Conservation (phyloP, 1,140 invertebrate species). For the Formica selysi region DNA sequence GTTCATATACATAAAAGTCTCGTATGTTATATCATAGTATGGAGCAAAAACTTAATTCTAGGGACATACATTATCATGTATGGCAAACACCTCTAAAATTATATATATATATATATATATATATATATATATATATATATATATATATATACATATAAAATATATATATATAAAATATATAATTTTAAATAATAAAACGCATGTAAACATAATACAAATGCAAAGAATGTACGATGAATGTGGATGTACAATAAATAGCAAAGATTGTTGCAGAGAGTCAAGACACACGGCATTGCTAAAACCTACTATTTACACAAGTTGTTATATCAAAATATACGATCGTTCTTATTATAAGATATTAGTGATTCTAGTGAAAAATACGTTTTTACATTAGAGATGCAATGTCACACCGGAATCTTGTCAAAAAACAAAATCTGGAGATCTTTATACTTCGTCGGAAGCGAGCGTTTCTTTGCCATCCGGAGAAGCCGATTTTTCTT, state of each 20-base stretch:
- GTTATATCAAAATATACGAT: constrained; percentile 86
- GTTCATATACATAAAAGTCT: constrained; percentile 81
- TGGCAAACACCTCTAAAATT: constrained; percentile 52
- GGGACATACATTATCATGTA: constrained; percentile 79
- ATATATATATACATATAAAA: not conserved
- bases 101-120: not conserved
- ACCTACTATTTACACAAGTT: constrained; percentile 87
- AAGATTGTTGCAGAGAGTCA: constrained; percentile 82
- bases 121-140: not conserved
- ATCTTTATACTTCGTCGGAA: constrained; percentile 84
- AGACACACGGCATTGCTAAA: constrained; percentile 82
- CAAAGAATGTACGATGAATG: constrained; percentile 80
- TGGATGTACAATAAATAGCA: constrained; percentile 86
- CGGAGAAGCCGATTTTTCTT: constrained; percentile 83
- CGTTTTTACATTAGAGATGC: constrained; percentile 37
- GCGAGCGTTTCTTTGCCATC: constrained; percentile 83
- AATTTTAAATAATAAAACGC: constrained; percentile 64
- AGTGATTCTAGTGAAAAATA: constrained; percentile 76
- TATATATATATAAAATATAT: not conserved
- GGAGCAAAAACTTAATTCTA: constrained; percentile 82
- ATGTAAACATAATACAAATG: constrained; percentile 82
- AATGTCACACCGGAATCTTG: constrained; percentile 22
- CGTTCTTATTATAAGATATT: constrained; percentile 80
- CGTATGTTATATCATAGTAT: constrained; percentile 78
- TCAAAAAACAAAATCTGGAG: constrained; percentile 34